These are phyloP conservation scores for Phoeniculus purpureus DNA, from an alignment of 2,797 vertebrate species.

Conservation along the genomic window DNA sequence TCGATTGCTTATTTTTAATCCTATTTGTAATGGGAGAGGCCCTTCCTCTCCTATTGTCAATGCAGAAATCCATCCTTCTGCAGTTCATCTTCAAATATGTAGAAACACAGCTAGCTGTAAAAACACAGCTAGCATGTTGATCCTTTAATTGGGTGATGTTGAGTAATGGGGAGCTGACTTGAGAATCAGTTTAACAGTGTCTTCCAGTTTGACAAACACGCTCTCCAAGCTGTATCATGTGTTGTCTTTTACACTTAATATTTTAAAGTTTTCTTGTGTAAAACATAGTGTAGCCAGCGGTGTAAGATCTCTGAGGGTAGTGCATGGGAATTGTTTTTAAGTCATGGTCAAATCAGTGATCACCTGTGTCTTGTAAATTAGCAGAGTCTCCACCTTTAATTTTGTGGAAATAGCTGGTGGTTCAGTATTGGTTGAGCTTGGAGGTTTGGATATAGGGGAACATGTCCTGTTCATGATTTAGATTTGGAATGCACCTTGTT, in stretches of 20 bases:
- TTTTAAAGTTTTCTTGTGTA: too few species aligned
- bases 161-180: not conserved
- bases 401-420: not conserved
- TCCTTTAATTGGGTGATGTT: not conserved
- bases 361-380: not conserved
- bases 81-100: not conserved
- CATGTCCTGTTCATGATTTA: not conserved
- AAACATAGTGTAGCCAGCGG: not conserved
- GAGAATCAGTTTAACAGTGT: not conserved
- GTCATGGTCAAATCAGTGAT: not conserved
- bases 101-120: not conserved
- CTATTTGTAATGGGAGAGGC: not conserved
- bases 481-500: not conserved
- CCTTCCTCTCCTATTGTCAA: not conserved
- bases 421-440: not conserved
- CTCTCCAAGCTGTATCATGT: not conserved
- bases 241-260: not conserved
- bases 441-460: not conserved
- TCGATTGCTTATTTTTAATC: not conserved
- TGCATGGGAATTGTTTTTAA: not conserved
- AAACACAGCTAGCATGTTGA: accelerated
- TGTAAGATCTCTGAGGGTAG: not conserved
- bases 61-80: not conserved
- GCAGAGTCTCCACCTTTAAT: not conserved
- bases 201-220: not conserved